phyloP scores from a whole-genome alignment of 2,797 vertebrate genomes.

The Lemur catta region DNA sequence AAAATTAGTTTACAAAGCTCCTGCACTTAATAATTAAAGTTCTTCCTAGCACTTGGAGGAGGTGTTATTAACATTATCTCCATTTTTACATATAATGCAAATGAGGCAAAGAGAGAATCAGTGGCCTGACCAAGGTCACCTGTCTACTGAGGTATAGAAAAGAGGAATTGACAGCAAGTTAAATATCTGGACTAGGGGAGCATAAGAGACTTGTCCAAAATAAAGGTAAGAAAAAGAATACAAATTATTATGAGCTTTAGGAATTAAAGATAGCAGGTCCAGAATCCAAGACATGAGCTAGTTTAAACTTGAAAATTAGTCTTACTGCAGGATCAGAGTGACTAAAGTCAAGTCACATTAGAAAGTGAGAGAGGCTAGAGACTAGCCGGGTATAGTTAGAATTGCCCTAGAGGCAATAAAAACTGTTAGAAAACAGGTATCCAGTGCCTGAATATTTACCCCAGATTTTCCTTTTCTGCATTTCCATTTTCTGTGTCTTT shows the following conservation, averaged over 20 bases:
- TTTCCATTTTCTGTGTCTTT: not conserved
- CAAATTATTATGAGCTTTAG: not conserved
- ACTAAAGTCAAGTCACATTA: not conserved
- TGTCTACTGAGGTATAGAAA: not conserved
- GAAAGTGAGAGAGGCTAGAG: not conserved
- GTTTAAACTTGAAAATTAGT: not conserved
- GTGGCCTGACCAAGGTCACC: not conserved
- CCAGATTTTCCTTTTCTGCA: not conserved
- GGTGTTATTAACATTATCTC: not conserved
- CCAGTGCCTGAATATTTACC: not conserved
- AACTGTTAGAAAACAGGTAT: not conserved
- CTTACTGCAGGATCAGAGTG: not conserved
- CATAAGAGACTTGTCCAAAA: not conserved
- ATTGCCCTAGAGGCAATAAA: not conserved
- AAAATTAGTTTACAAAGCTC: not conserved
- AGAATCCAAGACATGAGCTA: not conserved
- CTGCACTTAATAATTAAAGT: not conserved
- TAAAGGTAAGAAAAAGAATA: not conserved
- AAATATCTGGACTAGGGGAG: not conserved
- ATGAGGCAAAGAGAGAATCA: not conserved
- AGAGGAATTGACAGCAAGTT: not conserved
- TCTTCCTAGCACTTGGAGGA: not conserved
- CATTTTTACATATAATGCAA: not conserved
- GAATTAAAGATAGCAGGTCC: not conserved
- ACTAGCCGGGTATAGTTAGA: not conserved